Percentiles rank a stretch among this genome's conserved stretches.
phyloP scores from a whole-genome alignment of 2,113 vertebrate species.

The Myotis yumanensis region DNA sequence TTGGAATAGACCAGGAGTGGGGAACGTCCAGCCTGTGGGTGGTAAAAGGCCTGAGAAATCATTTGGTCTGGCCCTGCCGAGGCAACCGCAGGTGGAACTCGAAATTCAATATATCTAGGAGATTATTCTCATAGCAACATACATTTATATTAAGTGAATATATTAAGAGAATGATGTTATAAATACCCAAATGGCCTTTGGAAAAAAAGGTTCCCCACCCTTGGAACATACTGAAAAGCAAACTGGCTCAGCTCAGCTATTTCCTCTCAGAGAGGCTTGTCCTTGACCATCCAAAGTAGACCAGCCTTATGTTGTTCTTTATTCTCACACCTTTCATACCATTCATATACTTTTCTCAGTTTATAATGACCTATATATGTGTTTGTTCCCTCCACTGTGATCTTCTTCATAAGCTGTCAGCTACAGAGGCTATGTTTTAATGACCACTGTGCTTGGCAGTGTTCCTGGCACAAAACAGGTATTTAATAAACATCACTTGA shows the following conservation, averaged over 20 bases:
- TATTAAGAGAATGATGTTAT: too few species aligned
- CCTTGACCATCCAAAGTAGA: background rate
- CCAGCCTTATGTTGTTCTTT: background rate
- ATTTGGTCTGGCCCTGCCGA: too few species aligned
- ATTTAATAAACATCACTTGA: background rate
- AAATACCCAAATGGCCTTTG: too few species aligned
- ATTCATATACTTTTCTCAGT: background rate
- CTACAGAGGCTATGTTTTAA: background rate
- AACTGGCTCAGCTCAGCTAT: background rate
- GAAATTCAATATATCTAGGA: too few species aligned
- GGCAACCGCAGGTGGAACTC: too few species aligned
- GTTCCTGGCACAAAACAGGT: background rate
- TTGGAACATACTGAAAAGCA: background rate
- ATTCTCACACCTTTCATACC: background rate
- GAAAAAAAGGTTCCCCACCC: too few species aligned
- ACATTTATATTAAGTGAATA: too few species aligned
- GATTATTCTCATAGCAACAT: too few species aligned
- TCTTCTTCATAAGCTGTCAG: background rate
- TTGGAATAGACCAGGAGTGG: background rate
- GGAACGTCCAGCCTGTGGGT: too few species aligned
- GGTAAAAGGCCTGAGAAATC: too few species aligned
- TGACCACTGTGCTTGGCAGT: background rate
- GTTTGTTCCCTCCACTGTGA: background rate
- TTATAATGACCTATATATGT: background rate
- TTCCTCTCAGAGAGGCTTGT: background rate